Evolutionary conservation across 2,113 vertebrate genomes (phyloP), one percentile per base, ranked within the genome.

Genomic region (Eleginops maclovinus): DNA sequence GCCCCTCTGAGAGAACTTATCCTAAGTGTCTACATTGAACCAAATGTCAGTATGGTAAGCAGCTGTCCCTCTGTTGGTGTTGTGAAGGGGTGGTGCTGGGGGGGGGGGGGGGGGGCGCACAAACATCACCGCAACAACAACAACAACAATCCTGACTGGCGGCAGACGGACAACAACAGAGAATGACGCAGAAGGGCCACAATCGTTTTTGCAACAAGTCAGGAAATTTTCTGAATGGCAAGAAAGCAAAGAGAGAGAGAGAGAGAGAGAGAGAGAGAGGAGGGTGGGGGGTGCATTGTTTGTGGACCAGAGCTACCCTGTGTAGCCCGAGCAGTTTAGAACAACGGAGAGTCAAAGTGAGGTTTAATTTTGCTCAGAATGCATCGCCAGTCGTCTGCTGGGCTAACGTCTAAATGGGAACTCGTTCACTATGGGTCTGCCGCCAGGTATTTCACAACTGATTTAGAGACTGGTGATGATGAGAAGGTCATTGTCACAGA

Each of bases 181-280:
- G 93, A 95, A 94, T 59, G 87, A 85, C 72, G 75, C 85, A 47
- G 94, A 95, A 94, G 43, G 66, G 76, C 75, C 90, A 93, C 90
- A 91, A 93, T 93, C 70, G 72, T 86, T 93, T 92, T 91, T 93
- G 93, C 91, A 94, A 92, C 77, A 85, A 92, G 89, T 91, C 87
- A 89, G 89, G 92, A 92, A 91, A 36, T 85, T 83, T 17, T 92
- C 75, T 92, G 90, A 94, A 93, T 93, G 85, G 74, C 87, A 93
- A 94, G 93, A 91, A 92, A 92, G 93, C 90, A 89, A 77, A 93
- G 85, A 78, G 89, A 81, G 88, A 65, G 88, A 49, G 85, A 50
- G 81, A 40, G 59, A 72, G 75, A 24, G 72, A 12, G 9, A 91
- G 81, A 91, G 85, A 82, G 87, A 78, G 85, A 46, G 83, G 49